A percentile compares a stretch with the other conserved stretches of the same genome.
phyloP scores from a whole-genome alignment of 2,888 invertebrate genomes.

The Pseudococcus viburni region DNA sequence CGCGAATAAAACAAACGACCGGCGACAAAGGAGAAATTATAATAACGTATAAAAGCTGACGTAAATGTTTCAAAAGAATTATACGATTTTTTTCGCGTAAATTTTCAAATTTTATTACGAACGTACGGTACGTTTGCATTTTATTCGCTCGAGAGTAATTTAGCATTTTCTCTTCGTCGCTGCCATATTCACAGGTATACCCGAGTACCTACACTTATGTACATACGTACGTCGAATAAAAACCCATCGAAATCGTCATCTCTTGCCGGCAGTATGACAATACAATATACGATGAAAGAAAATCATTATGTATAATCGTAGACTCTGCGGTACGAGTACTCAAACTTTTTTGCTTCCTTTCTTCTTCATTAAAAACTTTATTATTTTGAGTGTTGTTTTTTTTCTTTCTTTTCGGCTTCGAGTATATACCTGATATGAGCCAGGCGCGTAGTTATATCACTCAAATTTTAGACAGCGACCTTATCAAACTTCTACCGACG shows the following conservation, averaged over 20 bases:
- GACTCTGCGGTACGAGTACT: neutral
- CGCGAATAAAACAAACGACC: slow-evolving; percentile 41
- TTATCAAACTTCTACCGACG: slow-evolving; percentile 9
- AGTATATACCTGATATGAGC: neutral
- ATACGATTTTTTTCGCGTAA: slow-evolving; percentile 20
- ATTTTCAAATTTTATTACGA: slow-evolving; percentile 35
- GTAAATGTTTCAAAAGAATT: slow-evolving; percentile 5
- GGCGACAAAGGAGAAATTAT: slow-evolving; percentile 14
- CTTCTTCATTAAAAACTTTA: slow-evolving; percentile 5
- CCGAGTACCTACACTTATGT: neutral
- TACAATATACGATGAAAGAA: neutral
- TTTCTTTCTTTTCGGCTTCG: neutral
- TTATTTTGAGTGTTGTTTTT: slow-evolving; percentile 14
- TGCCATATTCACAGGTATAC: neutral
- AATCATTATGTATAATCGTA: neutral
- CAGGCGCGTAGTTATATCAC: neutral
- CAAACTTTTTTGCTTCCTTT: neutral
- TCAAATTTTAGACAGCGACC: slow-evolving; percentile 30
- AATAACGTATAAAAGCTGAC: slow-evolving; percentile 3
- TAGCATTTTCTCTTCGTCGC: neutral
- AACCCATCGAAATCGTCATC: neutral
- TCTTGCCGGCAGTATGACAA: neutral
- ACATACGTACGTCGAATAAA: neutral
- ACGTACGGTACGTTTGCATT: neutral
- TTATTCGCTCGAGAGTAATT: slow-evolving; percentile 28